phyloP scores from a whole-genome alignment of 2,113 vertebrate genomes.

The Phrynocephalus versicolor region DNA sequence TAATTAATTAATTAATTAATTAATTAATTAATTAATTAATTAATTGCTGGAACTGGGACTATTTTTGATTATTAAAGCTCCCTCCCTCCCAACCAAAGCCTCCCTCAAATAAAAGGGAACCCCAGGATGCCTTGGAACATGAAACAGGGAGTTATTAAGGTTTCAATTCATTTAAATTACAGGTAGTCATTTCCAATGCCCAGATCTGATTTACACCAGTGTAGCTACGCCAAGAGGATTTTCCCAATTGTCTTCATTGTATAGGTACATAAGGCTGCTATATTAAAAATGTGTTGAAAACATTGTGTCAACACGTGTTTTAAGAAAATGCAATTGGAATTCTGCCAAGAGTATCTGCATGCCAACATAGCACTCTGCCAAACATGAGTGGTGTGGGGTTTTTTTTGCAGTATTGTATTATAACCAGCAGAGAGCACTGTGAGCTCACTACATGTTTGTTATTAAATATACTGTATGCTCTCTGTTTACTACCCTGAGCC shows the following conservation, averaged over 20 bases:
- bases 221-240: not conserved
- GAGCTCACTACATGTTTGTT: constrained; percentile 27
- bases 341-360: not conserved
- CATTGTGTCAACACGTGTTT: not conserved
- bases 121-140: no score
- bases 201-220: no score
- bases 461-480: not conserved
- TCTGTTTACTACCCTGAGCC: not conserved
- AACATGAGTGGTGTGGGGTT: not conserved
- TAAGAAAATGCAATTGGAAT: not conserved
- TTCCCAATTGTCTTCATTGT: not conserved
- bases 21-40: no score
- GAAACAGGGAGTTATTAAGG: no score
- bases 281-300: not conserved
- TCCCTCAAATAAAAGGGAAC: no score
- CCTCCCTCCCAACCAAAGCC: no score
- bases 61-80: no score
- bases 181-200: no score
- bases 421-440: constrained; percentile 71
- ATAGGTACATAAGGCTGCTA: not conserved
- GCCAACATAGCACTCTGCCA: not conserved
- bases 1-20: no score
- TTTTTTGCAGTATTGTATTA: not conserved
- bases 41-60: no score
- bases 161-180: no score